Evolutionary conservation across 2,888 invertebrate species (phyloP).

Genomic region (Horisme vitalbata): DNA sequence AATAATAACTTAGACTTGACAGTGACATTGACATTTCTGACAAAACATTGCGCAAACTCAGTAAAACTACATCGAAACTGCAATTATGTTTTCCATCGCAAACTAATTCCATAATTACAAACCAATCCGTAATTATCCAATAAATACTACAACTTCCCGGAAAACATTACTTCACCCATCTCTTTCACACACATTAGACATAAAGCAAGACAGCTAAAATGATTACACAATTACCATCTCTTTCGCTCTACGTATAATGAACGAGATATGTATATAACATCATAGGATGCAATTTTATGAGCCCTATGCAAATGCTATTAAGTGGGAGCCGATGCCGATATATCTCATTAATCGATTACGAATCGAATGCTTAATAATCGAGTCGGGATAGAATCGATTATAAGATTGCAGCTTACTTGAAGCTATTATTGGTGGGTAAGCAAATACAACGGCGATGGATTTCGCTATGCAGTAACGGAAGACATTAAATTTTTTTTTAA

Average conservation of each 20-base stretch:
- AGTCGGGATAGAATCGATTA: slow-evolving; percentile 29
- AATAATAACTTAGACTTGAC: too few relatives aligned
- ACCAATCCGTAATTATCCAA: slow-evolving; percentile 14
- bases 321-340: slow-evolving; percentile 27
- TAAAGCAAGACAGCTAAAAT: background rate
- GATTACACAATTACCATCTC: slow-evolving; percentile 6
- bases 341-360: slow-evolving; percentile 36
- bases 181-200: background rate
- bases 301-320: slow-evolving; percentile 35
- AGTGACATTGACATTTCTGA: background rate
- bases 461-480: too few relatives aligned
- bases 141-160: slow-evolving; percentile 19
- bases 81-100: background rate
- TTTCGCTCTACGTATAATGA: background rate
- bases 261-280: slow-evolving; percentile 6
- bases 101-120: slow-evolving; percentile 10
- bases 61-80: background rate
- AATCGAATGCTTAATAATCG: slow-evolving; percentile 34
- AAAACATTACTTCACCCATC: slow-evolving; percentile 8
- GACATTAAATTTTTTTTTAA: too few relatives aligned
- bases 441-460: background rate
- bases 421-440: slow-evolving; percentile 1
- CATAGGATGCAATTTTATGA: slow-evolving; percentile 22
- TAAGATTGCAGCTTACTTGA: slow-evolving; percentile 19
- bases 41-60: background rate